Evolutionary conservation across 1,140 invertebrate species (phyloP).

Genomic region (Papilio machaon): DNA sequence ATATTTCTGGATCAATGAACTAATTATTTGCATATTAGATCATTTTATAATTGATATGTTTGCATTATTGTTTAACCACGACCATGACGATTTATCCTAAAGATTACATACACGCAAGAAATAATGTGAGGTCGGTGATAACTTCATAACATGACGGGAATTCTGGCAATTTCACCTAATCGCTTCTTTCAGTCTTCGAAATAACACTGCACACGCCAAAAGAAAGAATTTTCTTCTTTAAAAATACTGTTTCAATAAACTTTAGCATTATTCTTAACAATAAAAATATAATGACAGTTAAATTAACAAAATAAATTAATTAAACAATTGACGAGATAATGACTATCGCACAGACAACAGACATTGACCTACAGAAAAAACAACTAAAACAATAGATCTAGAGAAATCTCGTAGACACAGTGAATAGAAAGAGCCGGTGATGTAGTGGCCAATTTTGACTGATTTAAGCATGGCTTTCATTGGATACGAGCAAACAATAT

Average conservation of each 20-base stretch:
- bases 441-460: slow-evolving; percentile 7
- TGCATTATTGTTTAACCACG: too few species aligned
- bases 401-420: slow-evolving; percentile 13
- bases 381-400: slow-evolving; percentile 7
- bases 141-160: too few species aligned
- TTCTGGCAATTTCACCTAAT: too few species aligned
- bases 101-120: too few species aligned
- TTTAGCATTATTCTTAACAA: background rate
- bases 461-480: background rate
- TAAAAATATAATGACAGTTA: background rate
- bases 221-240: background rate
- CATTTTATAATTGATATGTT: too few species aligned
- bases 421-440: slow-evolving; percentile 20
- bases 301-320: background rate
- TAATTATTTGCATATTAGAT: background rate
- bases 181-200: too few species aligned
- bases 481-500: slow-evolving; percentile 43
- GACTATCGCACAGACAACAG: background rate
- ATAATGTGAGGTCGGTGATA: too few species aligned
- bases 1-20: background rate
- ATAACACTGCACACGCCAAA: too few species aligned
- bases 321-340: background rate
- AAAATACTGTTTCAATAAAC: background rate
- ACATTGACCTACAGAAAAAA: slow-evolving; percentile 23
- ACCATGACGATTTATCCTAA: too few species aligned